These are phyloP conservation scores for Zophobas morio DNA, from an alignment of 1,140 invertebrate genomes.

Conservation along the genomic window DNA sequence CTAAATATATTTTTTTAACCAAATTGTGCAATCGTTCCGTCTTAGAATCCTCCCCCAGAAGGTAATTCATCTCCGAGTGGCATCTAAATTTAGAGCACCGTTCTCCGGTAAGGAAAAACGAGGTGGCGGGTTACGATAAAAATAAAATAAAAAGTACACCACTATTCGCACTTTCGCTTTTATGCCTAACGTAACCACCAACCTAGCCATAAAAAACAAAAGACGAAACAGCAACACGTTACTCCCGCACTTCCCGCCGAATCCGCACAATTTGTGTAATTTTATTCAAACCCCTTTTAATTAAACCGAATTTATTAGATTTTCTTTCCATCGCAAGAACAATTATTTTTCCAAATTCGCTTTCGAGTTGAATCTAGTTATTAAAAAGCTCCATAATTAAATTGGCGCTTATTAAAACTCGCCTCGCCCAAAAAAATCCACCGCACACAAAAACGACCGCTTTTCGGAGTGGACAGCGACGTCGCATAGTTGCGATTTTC, in stretches of 20 bases:
- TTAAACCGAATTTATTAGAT: constrained; percentile 15
- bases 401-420: constrained; percentile 12
- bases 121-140: neutral
- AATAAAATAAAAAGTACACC: constrained; percentile 19
- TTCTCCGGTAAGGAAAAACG: neutral
- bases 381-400: constrained; percentile 4
- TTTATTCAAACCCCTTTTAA: neutral
- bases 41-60: too few relatives aligned
- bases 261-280: constrained; percentile 7
- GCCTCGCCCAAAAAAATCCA: neutral
- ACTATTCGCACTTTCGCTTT: constrained; percentile 20
- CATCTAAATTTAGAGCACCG: too few relatives aligned
- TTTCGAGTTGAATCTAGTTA: constrained; percentile 6
- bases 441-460: too few relatives aligned
- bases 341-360: constrained; percentile 2
- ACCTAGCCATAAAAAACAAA: constrained; percentile 23
- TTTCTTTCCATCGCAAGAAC: neutral
- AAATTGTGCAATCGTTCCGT: too few relatives aligned
- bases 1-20: too few relatives aligned
- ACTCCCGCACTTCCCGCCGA: neutral
- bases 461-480: too few relatives aligned
- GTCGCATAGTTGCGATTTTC: too few relatives aligned
- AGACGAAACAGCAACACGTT: constrained; percentile 11
- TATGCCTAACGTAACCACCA: constrained; percentile 17
- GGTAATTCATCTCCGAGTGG: too few relatives aligned